Conservation (phyloP, 1,140 invertebrate species). For the Zaprionus gabonicus region DNA sequence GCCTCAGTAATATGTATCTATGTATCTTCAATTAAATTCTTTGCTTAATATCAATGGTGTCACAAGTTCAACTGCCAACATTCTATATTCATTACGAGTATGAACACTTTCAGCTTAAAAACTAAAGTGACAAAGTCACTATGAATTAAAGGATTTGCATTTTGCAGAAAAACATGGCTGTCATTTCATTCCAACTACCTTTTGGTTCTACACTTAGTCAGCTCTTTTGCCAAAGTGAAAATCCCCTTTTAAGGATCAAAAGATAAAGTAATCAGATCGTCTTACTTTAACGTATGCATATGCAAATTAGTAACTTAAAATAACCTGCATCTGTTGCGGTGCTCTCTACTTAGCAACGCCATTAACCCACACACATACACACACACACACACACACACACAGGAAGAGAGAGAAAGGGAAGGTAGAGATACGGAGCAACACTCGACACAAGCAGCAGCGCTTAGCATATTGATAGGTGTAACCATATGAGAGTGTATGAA, state of each 20-base stretch:
- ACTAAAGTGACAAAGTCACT: neutral
- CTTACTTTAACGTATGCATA: conserved; percentile 6
- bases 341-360: conserved; percentile 39
- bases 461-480: conserved; percentile 56
- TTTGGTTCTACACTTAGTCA: no score
- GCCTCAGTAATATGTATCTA: no score
- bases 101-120: no score
- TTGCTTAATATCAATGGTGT: no score
- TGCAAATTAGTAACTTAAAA: conserved; percentile 15
- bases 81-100: no score
- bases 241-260: conserved; percentile 11
- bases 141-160: neutral
- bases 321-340: conserved; percentile 36
- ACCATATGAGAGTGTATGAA: conserved; percentile 38
- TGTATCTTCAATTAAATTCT: no score
- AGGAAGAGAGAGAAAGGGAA: neutral
- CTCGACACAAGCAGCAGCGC: conserved; percentile 4
- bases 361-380: conserved; percentile 25
- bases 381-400: neutral
- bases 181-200: neutral
- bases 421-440: neutral
- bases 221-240: neutral
- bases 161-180: neutral
- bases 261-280: conserved; percentile 10
- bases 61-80: no score